Conservation (phyloP, 2,113 vertebrate genomes). For the Lepisosteus osseus region DNA sequence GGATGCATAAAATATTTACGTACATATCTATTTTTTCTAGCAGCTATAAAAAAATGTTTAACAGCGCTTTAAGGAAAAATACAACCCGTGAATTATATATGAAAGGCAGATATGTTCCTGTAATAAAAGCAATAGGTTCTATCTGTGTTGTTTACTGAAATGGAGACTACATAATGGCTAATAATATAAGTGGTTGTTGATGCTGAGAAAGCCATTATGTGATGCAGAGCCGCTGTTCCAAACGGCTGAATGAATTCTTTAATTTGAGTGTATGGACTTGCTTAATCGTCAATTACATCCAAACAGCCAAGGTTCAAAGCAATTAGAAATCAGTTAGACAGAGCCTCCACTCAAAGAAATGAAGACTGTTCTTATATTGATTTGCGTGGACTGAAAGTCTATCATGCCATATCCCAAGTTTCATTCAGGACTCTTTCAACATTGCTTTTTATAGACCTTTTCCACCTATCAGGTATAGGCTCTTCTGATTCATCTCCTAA, state of each 20-base stretch:
- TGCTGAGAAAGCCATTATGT: conserved; percentile 39
- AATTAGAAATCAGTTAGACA: conserved; percentile 54
- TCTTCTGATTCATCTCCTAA: no score
- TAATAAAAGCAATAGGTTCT: conserved; percentile 39
- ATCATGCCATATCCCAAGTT: neutral
- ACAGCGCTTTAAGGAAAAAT: conserved; percentile 34
- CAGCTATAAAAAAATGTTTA: conserved; percentile 55
- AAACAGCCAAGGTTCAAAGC: conserved; percentile 46
- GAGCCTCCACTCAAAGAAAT: conserved; percentile 35
- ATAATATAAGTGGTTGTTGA: conserved; percentile 25
- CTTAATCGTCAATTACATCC: conserved; percentile 57
- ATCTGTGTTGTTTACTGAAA: conserved; percentile 10
- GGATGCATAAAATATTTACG: conserved; percentile 58
- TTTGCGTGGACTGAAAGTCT: neutral
- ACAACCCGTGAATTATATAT: conserved; percentile 64
- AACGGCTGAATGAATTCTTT: conserved; percentile 46
- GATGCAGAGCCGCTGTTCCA: conserved; percentile 36
- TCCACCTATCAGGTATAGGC: no score
- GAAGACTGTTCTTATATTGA: neutral
- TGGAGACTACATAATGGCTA: neutral
- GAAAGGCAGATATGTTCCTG: conserved; percentile 39
- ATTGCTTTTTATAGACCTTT: neutral
- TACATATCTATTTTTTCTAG: conserved; percentile 48
- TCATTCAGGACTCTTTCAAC: neutral
- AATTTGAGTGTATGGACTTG: conserved; percentile 53